Evolutionary conservation across 2,888 invertebrate species (phyloP).

Genomic region (Synergus laeviventris): DNA sequence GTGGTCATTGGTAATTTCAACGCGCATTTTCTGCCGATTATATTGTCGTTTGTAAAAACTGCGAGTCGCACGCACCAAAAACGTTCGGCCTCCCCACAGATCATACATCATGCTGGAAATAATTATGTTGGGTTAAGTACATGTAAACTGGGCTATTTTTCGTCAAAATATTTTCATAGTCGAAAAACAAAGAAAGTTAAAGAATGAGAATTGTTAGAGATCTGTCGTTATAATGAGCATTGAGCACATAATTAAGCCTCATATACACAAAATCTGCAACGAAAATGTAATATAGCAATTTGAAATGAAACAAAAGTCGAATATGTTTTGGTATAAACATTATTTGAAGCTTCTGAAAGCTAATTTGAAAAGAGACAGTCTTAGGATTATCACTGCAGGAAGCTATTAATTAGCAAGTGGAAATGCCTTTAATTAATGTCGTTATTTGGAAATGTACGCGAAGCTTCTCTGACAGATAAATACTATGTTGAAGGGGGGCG

Average conservation of each 20-base stretch:
- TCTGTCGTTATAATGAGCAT: background rate
- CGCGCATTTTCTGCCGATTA: slow-evolving; percentile 51
- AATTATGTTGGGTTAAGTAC: background rate
- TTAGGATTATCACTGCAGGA: slow-evolving; percentile 22
- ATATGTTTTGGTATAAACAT: slow-evolving; percentile 3
- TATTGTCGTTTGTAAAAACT: slow-evolving; percentile 45
- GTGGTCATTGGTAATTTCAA: slow-evolving; percentile 53
- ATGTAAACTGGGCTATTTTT: background rate
- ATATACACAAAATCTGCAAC: background rate
- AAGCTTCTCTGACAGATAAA: slow-evolving; percentile 53
- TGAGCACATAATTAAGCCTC: background rate
- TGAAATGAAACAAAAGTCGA: slow-evolving; percentile 7
- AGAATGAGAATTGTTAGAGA: background rate
- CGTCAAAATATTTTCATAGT: background rate
- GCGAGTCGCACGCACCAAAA: background rate
- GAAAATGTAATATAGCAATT: slow-evolving; percentile 5
- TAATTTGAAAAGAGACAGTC: slow-evolving; percentile 32
- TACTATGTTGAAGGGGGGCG: slow-evolving; percentile 50
- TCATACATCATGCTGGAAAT: background rate
- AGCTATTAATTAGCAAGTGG: slow-evolving; percentile 29
- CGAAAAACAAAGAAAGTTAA: background rate
- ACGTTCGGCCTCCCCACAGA: background rate
- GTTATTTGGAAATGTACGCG: slow-evolving; percentile 45
- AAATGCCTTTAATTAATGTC: slow-evolving; percentile 35
- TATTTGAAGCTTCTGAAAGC: slow-evolving; percentile 29